Percentiles rank a stretch among this genome's conserved stretches.
Conservation (phyloP, 2,888 invertebrate species). For the Celastrina argiolus region DNA sequence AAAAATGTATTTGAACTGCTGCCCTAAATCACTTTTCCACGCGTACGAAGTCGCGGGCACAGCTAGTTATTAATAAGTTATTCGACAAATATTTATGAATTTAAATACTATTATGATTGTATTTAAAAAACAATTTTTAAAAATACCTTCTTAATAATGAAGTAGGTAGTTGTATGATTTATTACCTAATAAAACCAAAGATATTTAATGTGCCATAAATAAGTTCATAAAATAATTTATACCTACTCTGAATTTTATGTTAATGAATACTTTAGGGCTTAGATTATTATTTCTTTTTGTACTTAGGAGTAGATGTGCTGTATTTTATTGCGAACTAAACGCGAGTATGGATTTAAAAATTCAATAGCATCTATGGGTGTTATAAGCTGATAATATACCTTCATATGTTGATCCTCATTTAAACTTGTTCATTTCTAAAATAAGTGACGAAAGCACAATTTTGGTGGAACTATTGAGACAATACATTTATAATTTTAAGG, state of each 20-base stretch:
- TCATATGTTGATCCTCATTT: not conserved
- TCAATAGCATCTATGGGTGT: too few relatives aligned
- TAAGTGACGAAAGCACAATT: slow-evolving; percentile 35
- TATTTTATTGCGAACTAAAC: not conserved
- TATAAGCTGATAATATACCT: not conserved
- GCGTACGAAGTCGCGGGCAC: too few relatives aligned
- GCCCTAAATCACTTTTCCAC: too few relatives aligned
- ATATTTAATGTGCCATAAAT: not conserved
- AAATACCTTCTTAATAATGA: not conserved
- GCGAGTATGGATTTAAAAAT: too few relatives aligned
- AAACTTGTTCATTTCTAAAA: not conserved
- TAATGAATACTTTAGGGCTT: not conserved
- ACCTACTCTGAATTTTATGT: not conserved
- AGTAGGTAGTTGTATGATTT: not conserved
- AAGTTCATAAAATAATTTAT: not conserved
- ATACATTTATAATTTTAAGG: slow-evolving; percentile 52
- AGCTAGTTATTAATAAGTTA: too few relatives aligned
- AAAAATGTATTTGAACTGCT: too few relatives aligned
- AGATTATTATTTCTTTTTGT: slow-evolving; percentile 3
- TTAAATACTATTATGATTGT: too few relatives aligned
- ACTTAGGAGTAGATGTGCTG: not conserved
- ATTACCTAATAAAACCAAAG: not conserved
- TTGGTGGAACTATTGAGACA: slow-evolving; percentile 61
- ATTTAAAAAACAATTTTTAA: not conserved
- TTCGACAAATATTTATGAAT: too few relatives aligned